Evolutionary conservation across 2,113 vertebrate species (phyloP).

Genomic region (Scomber scombrus): DNA sequence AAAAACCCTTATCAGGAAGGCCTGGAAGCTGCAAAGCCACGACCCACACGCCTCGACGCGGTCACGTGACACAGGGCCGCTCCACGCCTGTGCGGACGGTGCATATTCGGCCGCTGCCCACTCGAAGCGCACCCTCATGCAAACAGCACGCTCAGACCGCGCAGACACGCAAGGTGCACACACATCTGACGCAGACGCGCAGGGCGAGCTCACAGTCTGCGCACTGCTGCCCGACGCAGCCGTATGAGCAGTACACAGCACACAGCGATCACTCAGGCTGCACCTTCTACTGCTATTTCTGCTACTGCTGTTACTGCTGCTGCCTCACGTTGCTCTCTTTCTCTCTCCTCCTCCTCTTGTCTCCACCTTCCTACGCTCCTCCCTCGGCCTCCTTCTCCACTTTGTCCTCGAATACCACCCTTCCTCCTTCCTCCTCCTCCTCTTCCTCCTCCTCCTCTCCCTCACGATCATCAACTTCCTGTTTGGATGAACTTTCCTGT

Average conservation of each 20-base stretch:
- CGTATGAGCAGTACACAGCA: slow-evolving; percentile 58
- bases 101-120: slow-evolving; percentile 63
- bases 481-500: slow-evolving; percentile 85
- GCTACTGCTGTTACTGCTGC: slow-evolving; percentile 86
- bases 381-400: slow-evolving; percentile 55
- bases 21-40: slow-evolving; percentile 61
- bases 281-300: slow-evolving; percentile 86
- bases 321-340: slow-evolving; percentile 89
- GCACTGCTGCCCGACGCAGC: slow-evolving; percentile 54
- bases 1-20: slow-evolving; percentile 70
- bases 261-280: slow-evolving; percentile 80
- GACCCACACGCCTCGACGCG: slow-evolving; percentile 51
- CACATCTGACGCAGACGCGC: slow-evolving; percentile 54
- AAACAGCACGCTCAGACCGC: slow-evolving; percentile 59
- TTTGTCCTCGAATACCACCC: slow-evolving; percentile 45
- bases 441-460: slow-evolving; percentile 34
- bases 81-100: slow-evolving; percentile 56
- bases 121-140: slow-evolving; percentile 59
- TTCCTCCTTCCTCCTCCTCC: slow-evolving; percentile 39
- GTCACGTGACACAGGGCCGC: slow-evolving; percentile 48
- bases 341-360: slow-evolving; percentile 89
- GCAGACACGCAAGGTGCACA: slow-evolving; percentile 53
- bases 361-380: slow-evolving; percentile 73
- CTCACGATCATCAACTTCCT: slow-evolving; percentile 61
- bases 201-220: slow-evolving; percentile 57